Evolutionary conservation across 2,797 vertebrate genomes (phyloP), one percentile per base, ranked within the genome.

Genomic region (Rhinatrema bivittatum): DNA sequence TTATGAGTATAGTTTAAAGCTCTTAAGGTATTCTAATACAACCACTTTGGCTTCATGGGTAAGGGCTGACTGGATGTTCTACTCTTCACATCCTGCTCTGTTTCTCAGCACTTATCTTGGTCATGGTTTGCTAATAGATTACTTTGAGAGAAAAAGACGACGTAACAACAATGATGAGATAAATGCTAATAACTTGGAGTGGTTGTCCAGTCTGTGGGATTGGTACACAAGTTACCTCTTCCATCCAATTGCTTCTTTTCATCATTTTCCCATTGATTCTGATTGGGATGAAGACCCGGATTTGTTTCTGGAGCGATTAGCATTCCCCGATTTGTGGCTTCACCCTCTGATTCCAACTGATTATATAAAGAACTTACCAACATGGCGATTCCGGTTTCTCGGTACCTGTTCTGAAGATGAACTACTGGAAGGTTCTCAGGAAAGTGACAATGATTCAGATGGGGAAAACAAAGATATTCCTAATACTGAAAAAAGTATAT

Each of bases 171-270:
- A 70, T 0, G 92, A 92, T 39, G 91, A 97, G 72, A 61, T 86
- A 5, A 94, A 87, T 12, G 87, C 83, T 9, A 98, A 94, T 54
- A 99, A 98, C 48, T 68, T 98, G 30, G 93, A 98, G 62, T 99
- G 94, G 94, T 65, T 99, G 32, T 93, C 91, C 4, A 98, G 91
- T 51, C 83, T 98, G 53, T 99, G 95, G 95, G 95, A 97, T 68
- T 99, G 93, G 94, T 99, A 96, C 64, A 88, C 91, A 7, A 97
- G 92, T 66, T 98, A 89, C 59, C 70, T 99, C 54, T 89, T 97
- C 52, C 92, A 90, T 56, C 95, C 94, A 0, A 96, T 97, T 3
- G 79, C 91, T 43, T 94, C 92, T 9, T 82, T 94, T 18, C 93
- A 97, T 51, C 87, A 90, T 52, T 78, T 90, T 19, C 93, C 91